Evolutionary conservation across 2,888 invertebrate genomes (phyloP).

Genomic region (Alviniconcha strummeri): DNA sequence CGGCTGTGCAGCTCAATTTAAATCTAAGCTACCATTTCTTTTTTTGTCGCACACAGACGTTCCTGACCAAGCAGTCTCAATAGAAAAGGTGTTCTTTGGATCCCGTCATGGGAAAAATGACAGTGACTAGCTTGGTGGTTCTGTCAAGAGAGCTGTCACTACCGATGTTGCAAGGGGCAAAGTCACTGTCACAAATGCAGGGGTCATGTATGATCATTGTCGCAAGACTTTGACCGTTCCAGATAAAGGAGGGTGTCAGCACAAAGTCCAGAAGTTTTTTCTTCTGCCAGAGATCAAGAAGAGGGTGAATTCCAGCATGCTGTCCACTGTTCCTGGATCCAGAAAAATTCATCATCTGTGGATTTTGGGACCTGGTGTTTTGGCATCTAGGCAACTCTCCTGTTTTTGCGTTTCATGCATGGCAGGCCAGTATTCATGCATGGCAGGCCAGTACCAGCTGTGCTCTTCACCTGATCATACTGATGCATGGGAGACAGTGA

Average conservation of each 20-base stretch:
- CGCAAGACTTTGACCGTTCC: not conserved
- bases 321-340: not conserved
- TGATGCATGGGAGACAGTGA: too few species aligned
- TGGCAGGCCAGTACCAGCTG: too few species aligned
- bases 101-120: conserved; percentile 32
- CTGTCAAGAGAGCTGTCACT: conserved; percentile 11
- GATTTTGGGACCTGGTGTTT: too few species aligned
- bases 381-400: too few species aligned
- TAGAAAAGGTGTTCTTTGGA: conserved; percentile 21
- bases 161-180: not conserved
- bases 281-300: not conserved
- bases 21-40: conserved; percentile 24
- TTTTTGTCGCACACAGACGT: not conserved
- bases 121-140: conserved; percentile 22
- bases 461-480: too few species aligned
- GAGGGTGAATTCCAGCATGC: too few species aligned
- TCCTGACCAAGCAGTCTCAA: not conserved
- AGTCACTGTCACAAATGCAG: conserved; percentile 1
- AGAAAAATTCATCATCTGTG: not conserved
- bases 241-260: not conserved
- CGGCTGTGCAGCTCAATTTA: conserved; percentile 29
- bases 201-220: conserved; percentile 16
- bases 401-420: too few species aligned
- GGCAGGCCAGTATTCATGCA: too few species aligned
- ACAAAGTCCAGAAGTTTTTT: not conserved